These are phyloP conservation scores for Cotesia congregata DNA, from an alignment of 2,888 invertebrate genomes.

Conservation along the genomic window DNA sequence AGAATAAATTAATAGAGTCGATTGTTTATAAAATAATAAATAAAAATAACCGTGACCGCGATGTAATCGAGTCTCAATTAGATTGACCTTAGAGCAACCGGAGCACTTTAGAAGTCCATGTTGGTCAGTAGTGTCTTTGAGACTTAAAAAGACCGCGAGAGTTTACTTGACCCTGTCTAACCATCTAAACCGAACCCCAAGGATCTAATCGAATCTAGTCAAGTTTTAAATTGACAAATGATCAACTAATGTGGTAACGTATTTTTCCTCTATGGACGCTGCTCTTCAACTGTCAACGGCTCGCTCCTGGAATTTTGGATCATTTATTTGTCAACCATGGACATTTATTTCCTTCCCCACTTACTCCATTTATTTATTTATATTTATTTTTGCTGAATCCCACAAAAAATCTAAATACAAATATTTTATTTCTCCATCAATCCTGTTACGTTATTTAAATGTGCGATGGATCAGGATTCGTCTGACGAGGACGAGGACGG, in stretches of 20 bases:
- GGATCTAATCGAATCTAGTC: slow-evolving; percentile 42
- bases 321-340: slow-evolving; percentile 28
- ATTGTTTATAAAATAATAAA: no score
- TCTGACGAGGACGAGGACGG: slow-evolving; percentile 67
- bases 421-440: not conserved
- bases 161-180: slow-evolving; percentile 33
- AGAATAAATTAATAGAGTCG: not conserved
- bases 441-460: slow-evolving; percentile 8
- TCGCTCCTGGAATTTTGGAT: slow-evolving; percentile 38
- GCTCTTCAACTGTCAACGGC: slow-evolving; percentile 48
- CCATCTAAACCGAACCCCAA: slow-evolving; percentile 41
- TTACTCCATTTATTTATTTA: slow-evolving; percentile 17
- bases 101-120: not conserved
- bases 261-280: slow-evolving; percentile 61
- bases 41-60: not conserved
- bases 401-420: not conserved
- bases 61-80: not conserved
- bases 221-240: slow-evolving; percentile 35
- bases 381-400: not conserved
- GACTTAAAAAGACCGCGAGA: not conserved
- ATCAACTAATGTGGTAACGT: slow-evolving; percentile 56
- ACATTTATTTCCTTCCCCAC: slow-evolving; percentile 4
- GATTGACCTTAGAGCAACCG: not conserved
- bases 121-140: not conserved
- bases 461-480: slow-evolving; percentile 58